Evolutionary conservation across 35 echinoderm and acorn worm genomes (phyloP), one percentile per base, ranked within the genome.

Genomic region (Diadema setosum): DNA sequence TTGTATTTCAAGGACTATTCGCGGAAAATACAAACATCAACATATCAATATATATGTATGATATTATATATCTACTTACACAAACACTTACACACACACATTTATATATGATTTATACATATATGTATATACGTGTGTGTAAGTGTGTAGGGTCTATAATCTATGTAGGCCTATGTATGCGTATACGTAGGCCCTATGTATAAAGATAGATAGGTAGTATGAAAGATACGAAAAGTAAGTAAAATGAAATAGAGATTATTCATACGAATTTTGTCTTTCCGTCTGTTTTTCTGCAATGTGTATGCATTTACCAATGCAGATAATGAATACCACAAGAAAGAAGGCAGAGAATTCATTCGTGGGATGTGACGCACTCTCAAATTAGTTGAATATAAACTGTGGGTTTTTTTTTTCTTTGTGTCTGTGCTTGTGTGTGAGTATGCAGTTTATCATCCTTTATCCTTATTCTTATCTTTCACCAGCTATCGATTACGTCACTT

Each of bases 401-500:
- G n/a, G n/a, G 12, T 55, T 2, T 55, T 55, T 12, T n/a, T 16
- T 55, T 12, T 55, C 0, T 55, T 16, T 1, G 12, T n/a, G n/a
- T n/a, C n/a, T n/a, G n/a, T n/a, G n/a, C n/a, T n/a, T n/a, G n/a
- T 12, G 14, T 2, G 21, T 16, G 49, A n/a, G 21, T 12, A n/a
- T 12, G 14, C 49, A 16, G 21, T 6, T 25, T 20, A 9, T 26
- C 32, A 26, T 63, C 4, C 12, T 63, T 25, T 63, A 6, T 29
- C 5, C 31, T 24, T 24, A 24, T 55, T 7, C 32, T 9, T 63
- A 26, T 24, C 58, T 5, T 78, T n/a, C n/a, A n/a, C n/a, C n/a
- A 85, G 83, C 31, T 57, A 85, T 85, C 21, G 83, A 85, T 85
- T 30, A 63, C 9, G 83, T 85, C 25, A 42, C 83, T 27, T 16